These are phyloP conservation scores for Agriopis leucophaearia DNA, from an alignment of 2,888 invertebrate species.

Conservation along the genomic window DNA sequence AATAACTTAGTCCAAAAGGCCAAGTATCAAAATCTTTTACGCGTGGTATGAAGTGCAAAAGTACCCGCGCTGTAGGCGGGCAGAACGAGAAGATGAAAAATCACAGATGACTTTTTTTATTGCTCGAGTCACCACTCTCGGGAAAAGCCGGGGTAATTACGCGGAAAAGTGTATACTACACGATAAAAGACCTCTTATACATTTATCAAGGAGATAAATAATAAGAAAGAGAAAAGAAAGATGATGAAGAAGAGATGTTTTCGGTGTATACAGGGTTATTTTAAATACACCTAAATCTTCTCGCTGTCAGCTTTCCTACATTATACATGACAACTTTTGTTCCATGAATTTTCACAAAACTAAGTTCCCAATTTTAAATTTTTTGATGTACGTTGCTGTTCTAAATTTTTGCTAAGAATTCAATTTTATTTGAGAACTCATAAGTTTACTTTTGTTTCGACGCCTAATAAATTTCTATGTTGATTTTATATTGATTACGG, in stretches of 20 bases:
- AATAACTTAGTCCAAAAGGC: background rate
- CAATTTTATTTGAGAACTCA: too few relatives aligned
- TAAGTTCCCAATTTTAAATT: too few relatives aligned
- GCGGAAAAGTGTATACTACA: slow-evolving; percentile 61
- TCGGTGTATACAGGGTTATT: background rate
- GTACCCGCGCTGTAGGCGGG: slow-evolving; percentile 72
- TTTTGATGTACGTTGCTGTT: too few relatives aligned
- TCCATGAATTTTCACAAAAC: too few relatives aligned
- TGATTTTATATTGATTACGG: too few relatives aligned
- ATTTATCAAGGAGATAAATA: slow-evolving; percentile 16
- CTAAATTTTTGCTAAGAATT: too few relatives aligned
- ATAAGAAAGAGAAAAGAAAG: background rate
- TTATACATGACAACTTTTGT: too few relatives aligned
- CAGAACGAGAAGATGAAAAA: slow-evolving; percentile 81
- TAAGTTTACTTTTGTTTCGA: too few relatives aligned
- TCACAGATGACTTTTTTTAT: slow-evolving; percentile 82
- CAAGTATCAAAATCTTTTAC: slow-evolving; percentile 56
- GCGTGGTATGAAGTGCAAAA: slow-evolving; percentile 51
- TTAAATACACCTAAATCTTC: too few relatives aligned
- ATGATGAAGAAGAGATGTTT: background rate
- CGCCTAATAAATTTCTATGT: too few relatives aligned
- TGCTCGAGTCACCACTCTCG: slow-evolving; percentile 72
- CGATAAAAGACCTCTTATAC: slow-evolving; percentile 21
- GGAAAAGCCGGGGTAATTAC: slow-evolving; percentile 67
- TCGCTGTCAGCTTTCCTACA: too few relatives aligned